Conservation (phyloP, 2,888 invertebrate species). For the Orchesellides sinensis region DNA sequence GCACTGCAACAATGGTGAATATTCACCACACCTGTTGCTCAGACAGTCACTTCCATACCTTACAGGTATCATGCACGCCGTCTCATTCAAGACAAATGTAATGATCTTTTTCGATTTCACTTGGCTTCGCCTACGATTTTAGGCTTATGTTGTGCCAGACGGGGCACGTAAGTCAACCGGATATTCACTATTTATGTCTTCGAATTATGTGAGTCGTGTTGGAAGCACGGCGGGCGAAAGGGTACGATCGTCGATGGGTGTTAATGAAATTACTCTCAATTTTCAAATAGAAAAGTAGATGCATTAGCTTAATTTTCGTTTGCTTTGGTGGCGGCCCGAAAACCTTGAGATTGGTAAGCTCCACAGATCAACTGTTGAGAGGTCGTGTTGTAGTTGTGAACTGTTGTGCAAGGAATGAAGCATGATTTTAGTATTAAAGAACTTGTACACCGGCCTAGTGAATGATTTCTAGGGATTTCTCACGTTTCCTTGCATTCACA, state of each 20-base stretch:
- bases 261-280: too few relatives aligned
- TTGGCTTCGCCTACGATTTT: constrained; percentile 8
- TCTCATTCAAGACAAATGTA: constrained; percentile 11
- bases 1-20: not conserved
- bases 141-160: not conserved
- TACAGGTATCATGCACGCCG: not conserved
- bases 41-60: not conserved
- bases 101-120: constrained; percentile 22
- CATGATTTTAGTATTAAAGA: not conserved
- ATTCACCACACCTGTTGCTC: constrained; percentile 4
- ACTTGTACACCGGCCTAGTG: not conserved
- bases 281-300: too few relatives aligned
- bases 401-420: not conserved
- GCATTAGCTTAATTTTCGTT: too few relatives aligned
- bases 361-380: too few relatives aligned
- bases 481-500: constrained; percentile 12
- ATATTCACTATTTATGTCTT: constrained; percentile 12
- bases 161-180: constrained; percentile 25
- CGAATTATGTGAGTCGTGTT: constrained; percentile 1
- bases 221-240: too few relatives aligned
- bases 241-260: too few relatives aligned
- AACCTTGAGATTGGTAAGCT: too few relatives aligned
- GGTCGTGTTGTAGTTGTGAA: not conserved
- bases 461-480: constrained; percentile 3
- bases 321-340: too few relatives aligned